Conservation (phyloP, 2,888 invertebrate species). For the Argyra leucocephala region DNA sequence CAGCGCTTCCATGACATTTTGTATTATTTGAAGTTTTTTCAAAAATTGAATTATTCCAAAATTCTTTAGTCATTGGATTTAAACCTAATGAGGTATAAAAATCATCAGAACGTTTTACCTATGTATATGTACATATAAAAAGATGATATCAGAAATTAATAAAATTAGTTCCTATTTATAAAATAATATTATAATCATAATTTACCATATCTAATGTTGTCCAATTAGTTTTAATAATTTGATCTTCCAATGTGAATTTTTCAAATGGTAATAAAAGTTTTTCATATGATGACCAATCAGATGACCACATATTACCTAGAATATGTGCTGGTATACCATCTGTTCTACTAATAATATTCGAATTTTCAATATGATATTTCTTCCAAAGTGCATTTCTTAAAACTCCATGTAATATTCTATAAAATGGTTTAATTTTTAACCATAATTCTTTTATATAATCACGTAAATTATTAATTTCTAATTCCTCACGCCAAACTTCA, state of each 20-base stretch:
- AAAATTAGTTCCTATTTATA: neutral
- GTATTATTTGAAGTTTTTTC: slow-evolving; percentile 36
- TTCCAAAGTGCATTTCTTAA: slow-evolving; percentile 50
- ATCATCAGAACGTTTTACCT: slow-evolving; percentile 51
- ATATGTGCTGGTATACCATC: slow-evolving; percentile 62
- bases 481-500: slow-evolving; percentile 54
- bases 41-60: slow-evolving; percentile 55
- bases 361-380: slow-evolving; percentile 49
- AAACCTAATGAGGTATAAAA: slow-evolving; percentile 58
- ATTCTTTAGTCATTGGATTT: slow-evolving; percentile 51
- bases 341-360: slow-evolving; percentile 47
- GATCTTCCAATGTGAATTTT: slow-evolving; percentile 46
- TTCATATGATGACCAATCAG: slow-evolving; percentile 55
- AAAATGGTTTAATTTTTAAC: slow-evolving; percentile 52
- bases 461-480: slow-evolving; percentile 52
- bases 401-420: slow-evolving; percentile 62
- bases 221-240: slow-evolving; percentile 48
- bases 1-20: slow-evolving; percentile 62
- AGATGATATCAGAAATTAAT: neutral
- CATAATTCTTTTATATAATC: slow-evolving; percentile 48
- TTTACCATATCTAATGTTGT: slow-evolving; percentile 51
- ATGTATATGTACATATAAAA: neutral
- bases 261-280: slow-evolving; percentile 48
- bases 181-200: neutral
- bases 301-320: slow-evolving; percentile 61